Conservation (phyloP, 2,888 invertebrate species). For the Augiades crinisus region DNA sequence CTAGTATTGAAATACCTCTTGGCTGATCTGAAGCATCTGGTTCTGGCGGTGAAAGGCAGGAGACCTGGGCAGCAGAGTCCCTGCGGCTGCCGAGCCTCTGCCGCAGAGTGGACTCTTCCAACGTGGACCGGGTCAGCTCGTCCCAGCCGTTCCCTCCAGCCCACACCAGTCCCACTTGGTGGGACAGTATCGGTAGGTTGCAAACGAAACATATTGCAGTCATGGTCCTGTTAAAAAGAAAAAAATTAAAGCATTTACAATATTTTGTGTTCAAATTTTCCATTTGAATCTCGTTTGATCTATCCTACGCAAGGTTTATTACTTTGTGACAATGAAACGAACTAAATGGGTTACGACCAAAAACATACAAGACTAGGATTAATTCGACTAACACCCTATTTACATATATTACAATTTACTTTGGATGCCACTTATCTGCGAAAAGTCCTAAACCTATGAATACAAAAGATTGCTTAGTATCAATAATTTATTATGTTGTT, state of each 20-base stretch:
- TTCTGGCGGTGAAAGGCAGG: slow-evolving; percentile 91
- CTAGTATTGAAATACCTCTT: slow-evolving; percentile 50
- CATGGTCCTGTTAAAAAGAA: slow-evolving; percentile 88
- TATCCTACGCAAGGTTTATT: no score
- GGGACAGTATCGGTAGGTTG: slow-evolving; percentile 96
- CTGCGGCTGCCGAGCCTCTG: slow-evolving; percentile 92
- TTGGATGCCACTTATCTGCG: no score
- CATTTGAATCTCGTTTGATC: no score
- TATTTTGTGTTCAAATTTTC: no score
- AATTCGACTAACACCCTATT: no score
- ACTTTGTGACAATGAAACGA: no score
- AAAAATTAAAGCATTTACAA: slow-evolving; percentile 24
- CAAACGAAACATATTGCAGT: slow-evolving; percentile 97
- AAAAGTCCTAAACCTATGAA: no score
- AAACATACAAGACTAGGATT: no score
- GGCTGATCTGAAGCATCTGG: slow-evolving; percentile 84
- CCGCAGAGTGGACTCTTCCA: slow-evolving; percentile 91
- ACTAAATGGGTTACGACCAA: no score
- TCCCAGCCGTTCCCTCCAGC: slow-evolving; percentile 97
- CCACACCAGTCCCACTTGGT: slow-evolving; percentile 97
- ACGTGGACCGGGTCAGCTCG: slow-evolving; percentile 92
- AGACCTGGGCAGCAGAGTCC: slow-evolving; percentile 95
- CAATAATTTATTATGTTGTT: no score
- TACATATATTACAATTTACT: no score
- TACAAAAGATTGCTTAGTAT: no score